A percentile compares a stretch with the other conserved stretches of the same genome.
Conservation (phyloP, 2,113 vertebrate genomes). For the Tapirus terrestris region DNA sequence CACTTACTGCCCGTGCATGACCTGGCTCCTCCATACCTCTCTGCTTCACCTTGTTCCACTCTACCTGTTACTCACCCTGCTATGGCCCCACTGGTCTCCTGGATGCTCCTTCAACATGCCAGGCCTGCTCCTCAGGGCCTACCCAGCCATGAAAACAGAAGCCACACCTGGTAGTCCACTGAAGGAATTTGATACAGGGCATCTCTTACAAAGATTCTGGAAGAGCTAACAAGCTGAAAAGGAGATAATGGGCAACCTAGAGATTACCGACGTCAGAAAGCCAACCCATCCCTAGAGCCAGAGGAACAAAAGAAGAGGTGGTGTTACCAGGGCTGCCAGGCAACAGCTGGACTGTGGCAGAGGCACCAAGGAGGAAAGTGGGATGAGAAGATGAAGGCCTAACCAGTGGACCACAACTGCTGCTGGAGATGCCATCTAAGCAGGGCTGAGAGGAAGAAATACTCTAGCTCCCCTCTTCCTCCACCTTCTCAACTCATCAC, state of each 20-base stretch:
- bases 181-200: neutral
- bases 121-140: neutral
- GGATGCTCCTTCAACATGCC: neutral
- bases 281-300: neutral
- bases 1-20: neutral
- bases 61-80: neutral
- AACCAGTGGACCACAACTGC: neutral
- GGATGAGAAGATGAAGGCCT: neutral
- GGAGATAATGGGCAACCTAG: neutral
- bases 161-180: neutral
- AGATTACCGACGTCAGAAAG: neutral
- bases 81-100: neutral
- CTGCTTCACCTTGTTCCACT: neutral
- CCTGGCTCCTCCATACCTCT: neutral
- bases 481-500: neutral
- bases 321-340: rapidly evolving
- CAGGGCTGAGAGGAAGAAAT: neutral
- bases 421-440: neutral
- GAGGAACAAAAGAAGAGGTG: neutral
- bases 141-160: neutral
- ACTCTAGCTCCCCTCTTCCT: neutral
- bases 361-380: too few species aligned
- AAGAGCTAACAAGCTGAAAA: neutral
- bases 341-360: neutral
- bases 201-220: neutral